Evolutionary conservation across 2,113 vertebrate species (phyloP).

Genomic region (Felis chaus): DNA sequence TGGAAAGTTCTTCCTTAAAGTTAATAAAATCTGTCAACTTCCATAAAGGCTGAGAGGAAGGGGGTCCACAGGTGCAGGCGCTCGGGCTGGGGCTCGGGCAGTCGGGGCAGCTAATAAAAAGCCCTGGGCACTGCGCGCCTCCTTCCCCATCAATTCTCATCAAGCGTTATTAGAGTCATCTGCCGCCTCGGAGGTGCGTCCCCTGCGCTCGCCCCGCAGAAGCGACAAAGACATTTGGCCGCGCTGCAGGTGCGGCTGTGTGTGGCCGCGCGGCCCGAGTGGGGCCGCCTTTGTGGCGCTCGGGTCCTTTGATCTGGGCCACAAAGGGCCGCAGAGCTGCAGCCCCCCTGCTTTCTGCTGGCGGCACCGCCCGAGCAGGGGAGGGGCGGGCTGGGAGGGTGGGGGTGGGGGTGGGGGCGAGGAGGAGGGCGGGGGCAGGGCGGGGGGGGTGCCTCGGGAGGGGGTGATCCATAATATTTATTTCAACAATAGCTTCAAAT

Average conservation of each 20-base stretch:
- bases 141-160: slow-evolving; percentile 86
- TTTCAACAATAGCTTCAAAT: slow-evolving; percentile 86
- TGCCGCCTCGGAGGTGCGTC: slow-evolving; percentile 84
- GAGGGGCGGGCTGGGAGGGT: not conserved
- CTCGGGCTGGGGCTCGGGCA: slow-evolving; percentile 77
- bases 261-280: slow-evolving; percentile 85
- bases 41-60: slow-evolving; percentile 83
- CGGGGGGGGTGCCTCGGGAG: slow-evolving; percentile 55
- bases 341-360: slow-evolving; percentile 80
- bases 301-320: slow-evolving; percentile 91
- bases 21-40: slow-evolving; percentile 89
- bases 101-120: slow-evolving; percentile 86
- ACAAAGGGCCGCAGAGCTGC: slow-evolving; percentile 88
- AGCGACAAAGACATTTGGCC: slow-evolving; percentile 88
- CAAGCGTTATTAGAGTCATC: slow-evolving; percentile 85
- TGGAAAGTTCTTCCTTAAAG: slow-evolving; percentile 87
- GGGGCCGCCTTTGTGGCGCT: slow-evolving; percentile 90
- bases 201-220: slow-evolving; percentile 84
- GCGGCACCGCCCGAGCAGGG: slow-evolving; percentile 70
- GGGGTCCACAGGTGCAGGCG: slow-evolving; percentile 86
- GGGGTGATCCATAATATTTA: slow-evolving; percentile 88
- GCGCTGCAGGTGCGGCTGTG: slow-evolving; percentile 91
- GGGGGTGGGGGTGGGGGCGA: not conserved
- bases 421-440: not conserved
- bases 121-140: slow-evolving; percentile 79